Conservation (phyloP, 2,113 vertebrate genomes). For the Scomber japonicus region DNA sequence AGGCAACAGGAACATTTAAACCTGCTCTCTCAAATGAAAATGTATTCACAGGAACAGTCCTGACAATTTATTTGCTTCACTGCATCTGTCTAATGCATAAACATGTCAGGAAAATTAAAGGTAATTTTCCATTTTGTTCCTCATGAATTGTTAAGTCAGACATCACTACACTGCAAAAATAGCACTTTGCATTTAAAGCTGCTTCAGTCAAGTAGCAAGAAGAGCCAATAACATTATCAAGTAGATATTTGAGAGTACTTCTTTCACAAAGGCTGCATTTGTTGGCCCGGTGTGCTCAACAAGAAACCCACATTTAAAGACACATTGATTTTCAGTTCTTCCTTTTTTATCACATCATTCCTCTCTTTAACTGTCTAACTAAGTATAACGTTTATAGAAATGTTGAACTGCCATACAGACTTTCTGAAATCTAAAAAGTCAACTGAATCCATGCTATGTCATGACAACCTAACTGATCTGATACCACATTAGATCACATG, state of each 20-base stretch:
- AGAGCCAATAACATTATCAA: slow-evolving; percentile 16
- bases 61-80: slow-evolving; percentile 35
- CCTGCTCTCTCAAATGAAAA: slow-evolving; percentile 3
- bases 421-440: slow-evolving; percentile 1
- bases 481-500: slow-evolving; percentile 38
- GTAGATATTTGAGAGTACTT: background rate
- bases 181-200: slow-evolving; percentile 11
- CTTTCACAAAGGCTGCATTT: background rate
- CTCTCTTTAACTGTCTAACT: slow-evolving; percentile 5
- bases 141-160: slow-evolving; percentile 40
- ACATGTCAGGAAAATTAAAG: slow-evolving; percentile 60
- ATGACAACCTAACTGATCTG: slow-evolving; percentile 12
- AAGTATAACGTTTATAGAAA: background rate
- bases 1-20: slow-evolving; percentile 15
- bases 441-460: background rate
- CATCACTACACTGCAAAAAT: slow-evolving; percentile 34
- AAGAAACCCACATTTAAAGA: background rate
- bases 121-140: slow-evolving; percentile 60
- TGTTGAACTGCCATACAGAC: background rate
- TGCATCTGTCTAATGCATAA: slow-evolving; percentile 56
- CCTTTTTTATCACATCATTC: background rate
- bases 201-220: background rate
- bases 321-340: slow-evolving; percentile 6
- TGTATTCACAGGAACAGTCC: slow-evolving; percentile 28
- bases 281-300: background rate